Evolutionary conservation across 2,888 invertebrate species (phyloP).

Genomic region (Priocnemis perturbator): DNA sequence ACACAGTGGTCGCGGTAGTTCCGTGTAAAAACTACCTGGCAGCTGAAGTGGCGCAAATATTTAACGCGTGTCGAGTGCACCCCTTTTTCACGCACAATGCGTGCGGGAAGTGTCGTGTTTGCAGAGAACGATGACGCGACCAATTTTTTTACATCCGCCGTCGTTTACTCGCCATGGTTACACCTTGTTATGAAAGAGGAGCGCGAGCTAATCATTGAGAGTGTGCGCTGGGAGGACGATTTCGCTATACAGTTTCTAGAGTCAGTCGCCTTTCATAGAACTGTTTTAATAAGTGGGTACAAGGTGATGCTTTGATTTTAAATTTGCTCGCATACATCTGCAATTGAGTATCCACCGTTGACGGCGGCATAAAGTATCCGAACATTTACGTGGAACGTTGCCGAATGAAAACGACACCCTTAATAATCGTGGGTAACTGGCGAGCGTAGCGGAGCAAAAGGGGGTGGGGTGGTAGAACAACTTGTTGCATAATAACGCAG

Average conservation of each 20-base stretch:
- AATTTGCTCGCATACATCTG: too few relatives aligned
- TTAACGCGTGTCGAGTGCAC: slow-evolving; percentile 40
- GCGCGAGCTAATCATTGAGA: too few relatives aligned
- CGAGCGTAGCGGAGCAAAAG: slow-evolving; percentile 28
- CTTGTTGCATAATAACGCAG: slow-evolving; percentile 67
- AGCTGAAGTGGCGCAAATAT: slow-evolving; percentile 65
- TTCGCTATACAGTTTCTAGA: too few relatives aligned
- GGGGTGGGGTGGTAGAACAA: slow-evolving; percentile 53
- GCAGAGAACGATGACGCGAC: slow-evolving; percentile 1
- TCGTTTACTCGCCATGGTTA: not conserved
- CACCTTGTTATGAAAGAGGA: not conserved
- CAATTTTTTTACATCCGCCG: not conserved
- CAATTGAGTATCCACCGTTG: slow-evolving; percentile 18
- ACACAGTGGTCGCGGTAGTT: too few relatives aligned
- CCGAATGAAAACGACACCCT: slow-evolving; percentile 43
- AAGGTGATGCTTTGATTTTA: too few relatives aligned
- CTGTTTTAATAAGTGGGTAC: too few relatives aligned
- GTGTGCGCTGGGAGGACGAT: too few relatives aligned
- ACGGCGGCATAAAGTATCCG: slow-evolving; percentile 20
- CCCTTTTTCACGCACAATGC: slow-evolving; percentile 13
- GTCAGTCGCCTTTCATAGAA: too few relatives aligned
- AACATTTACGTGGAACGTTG: slow-evolving; percentile 32
- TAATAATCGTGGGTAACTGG: slow-evolving; percentile 49
- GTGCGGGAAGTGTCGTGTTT: slow-evolving; percentile 13
- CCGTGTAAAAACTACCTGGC: slow-evolving; percentile 50